Base-by-base conservation (phyloP, 2,797 vertebrate genomes). In the Cossypha dichroa region DNA sequence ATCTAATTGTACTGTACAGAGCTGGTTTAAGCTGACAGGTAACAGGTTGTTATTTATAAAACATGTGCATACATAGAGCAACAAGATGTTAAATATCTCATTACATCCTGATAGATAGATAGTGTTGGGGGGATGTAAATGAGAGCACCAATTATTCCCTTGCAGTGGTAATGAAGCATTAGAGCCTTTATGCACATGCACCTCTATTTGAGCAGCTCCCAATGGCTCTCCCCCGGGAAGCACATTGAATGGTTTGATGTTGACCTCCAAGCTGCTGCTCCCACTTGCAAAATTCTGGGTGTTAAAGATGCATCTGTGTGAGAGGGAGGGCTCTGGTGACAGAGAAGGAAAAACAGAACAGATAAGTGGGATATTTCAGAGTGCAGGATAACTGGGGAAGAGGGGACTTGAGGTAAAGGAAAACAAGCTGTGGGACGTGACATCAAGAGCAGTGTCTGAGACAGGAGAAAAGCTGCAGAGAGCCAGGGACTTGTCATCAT, bases 11-110 rank as follows among this genome's bases (percentile, higher is more conserved):
- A 52, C 72, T 36, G 63, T 49, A 74, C 69, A 64, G 76, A 11
- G 70, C 73, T 78, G 54, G 81, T 93, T 93, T 75, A 91, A 91
- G 87, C 64, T 78, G 80, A 88, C 55, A 66, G 88, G 79, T 83
- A 95, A 72, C 77, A 94, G 86, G 84, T 93, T 90, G 70, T 75
- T 85, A 96, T 86, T 75, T 96, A 87, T 96, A 97, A 97, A 97
- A 94, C 91, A 90, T 93, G 85, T 96, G 66, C 31, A 0, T 58
- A 90, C 67, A 89, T 69, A 81, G 82, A 93, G 87, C 73, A 96
- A 91, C 85, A 92, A 94, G 59, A 87, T 75, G 88, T 94, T 96
- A 96, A 94, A 78, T 94, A 90, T 92, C 95, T 96, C 83, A 89
- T 97, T 96, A 89, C 81, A 60, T 84, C 84, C 75, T 90, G 91